Percentiles rank a stretch among this genome's conserved stretches.
Conservation (phyloP, 2,113 vertebrate species). For the Motacilla tschutschensis region DNA sequence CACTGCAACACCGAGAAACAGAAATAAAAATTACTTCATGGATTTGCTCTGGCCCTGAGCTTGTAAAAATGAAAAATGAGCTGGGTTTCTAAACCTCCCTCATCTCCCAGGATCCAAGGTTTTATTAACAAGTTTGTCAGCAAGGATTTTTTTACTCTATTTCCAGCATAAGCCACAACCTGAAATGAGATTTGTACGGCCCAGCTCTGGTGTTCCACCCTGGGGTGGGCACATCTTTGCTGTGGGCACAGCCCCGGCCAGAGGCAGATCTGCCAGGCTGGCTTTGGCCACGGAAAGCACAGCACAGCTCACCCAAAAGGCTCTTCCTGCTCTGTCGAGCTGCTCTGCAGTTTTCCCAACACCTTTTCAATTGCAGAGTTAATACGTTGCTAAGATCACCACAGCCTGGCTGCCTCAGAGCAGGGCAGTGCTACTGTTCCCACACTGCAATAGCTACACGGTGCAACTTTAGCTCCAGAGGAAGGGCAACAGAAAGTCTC, state of each 20-base stretch:
- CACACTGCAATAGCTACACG: accelerated
- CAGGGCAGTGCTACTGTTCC: background rate
- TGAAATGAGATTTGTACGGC: background rate
- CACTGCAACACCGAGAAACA: background rate
- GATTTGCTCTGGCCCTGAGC: background rate
- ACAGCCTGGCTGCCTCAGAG: accelerated
- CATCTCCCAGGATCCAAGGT: background rate
- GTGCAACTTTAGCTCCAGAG: accelerated
- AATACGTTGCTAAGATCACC: background rate
- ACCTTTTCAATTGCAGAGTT: background rate
- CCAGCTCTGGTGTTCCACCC: background rate
- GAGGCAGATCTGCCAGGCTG: background rate
- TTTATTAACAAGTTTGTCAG: conserved; percentile 21
- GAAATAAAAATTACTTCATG: conserved; percentile 38
- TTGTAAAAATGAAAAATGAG: conserved; percentile 25
- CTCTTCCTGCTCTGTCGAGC: accelerated
- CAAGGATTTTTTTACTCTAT: background rate
- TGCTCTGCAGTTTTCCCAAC: background rate
- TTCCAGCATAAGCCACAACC: background rate
- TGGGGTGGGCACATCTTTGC: background rate
- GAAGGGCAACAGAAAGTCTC: background rate
- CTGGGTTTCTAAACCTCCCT: background rate
- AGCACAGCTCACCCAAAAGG: background rate
- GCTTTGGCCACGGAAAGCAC: background rate
- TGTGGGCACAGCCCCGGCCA: background rate